These are phyloP conservation scores for Agrypnia vestita DNA, from an alignment of 1,140 invertebrate species.

Conservation along the genomic window DNA sequence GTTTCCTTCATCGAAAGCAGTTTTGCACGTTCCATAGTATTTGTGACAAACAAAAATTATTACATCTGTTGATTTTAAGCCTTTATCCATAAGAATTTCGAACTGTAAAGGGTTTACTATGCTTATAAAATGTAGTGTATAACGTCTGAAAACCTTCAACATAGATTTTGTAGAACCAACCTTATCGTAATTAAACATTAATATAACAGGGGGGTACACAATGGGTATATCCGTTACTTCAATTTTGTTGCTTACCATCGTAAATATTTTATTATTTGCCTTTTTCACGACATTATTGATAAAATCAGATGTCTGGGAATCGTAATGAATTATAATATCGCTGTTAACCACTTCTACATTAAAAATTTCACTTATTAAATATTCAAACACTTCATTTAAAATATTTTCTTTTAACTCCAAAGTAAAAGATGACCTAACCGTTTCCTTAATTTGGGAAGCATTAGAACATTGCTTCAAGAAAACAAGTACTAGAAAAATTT, in stretches of 20 bases:
- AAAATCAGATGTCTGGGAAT: neutral
- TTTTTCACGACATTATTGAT: neutral
- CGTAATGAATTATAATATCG: conserved; percentile 2
- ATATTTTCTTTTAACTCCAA: neutral
- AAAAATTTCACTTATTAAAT: conserved; percentile 2
- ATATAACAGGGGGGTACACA: neutral
- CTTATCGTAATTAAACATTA: conserved; percentile 2
- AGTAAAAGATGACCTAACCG: no score
- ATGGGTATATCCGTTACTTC: neutral
- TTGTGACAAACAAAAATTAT: conserved; percentile 10
- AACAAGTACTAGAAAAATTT: no score
- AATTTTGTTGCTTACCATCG: neutral
- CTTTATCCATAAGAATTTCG: neutral
- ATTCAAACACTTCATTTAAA: neutral
- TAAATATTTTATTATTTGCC: neutral
- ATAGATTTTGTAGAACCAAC: neutral
- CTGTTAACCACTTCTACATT: neutral
- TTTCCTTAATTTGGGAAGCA: no score
- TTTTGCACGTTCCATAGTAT: neutral
- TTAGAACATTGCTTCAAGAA: no score
- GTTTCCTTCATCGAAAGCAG: neutral
- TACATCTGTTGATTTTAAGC: conserved; percentile 8
- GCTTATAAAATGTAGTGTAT: neutral
- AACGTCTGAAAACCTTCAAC: neutral
- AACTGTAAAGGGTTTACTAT: neutral